Percentiles rank a stretch among this genome's conserved stretches.
phyloP scores from a whole-genome alignment of 2,113 vertebrate genomes.

The Siniperca chuatsi region DNA sequence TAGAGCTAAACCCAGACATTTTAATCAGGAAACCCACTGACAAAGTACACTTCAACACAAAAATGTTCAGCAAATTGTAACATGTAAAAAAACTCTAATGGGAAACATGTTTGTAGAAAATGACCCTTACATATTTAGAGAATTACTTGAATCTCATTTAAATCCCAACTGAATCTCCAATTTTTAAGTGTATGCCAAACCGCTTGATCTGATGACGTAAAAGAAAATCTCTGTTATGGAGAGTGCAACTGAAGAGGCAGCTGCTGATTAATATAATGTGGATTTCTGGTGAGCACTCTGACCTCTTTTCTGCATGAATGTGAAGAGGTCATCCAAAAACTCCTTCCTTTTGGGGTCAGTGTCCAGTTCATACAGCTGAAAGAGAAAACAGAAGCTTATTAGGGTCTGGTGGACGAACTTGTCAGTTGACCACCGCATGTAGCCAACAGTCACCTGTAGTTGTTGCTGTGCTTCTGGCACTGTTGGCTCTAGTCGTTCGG shows the following conservation, averaged over 20 bases:
- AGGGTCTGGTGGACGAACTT: not conserved
- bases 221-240: not conserved
- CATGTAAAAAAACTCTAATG: not conserved
- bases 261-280: not conserved
- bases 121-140: not conserved
- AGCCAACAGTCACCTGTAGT: not conserved
- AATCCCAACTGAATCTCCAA: not conserved
- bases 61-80: not conserved
- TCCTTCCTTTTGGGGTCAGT: conserved; percentile 94
- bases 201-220: not conserved
- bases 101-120: not conserved
- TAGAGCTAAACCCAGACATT: not conserved
- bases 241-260: not conserved
- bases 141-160: not conserved
- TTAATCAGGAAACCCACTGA: not conserved
- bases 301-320: conserved; percentile 99
- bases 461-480: not conserved
- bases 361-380: conserved; percentile 95
- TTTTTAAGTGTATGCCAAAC: not conserved
- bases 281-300: conserved; percentile 1
- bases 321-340: conserved; percentile 97
- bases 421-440: not conserved
- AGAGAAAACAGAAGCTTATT: conserved; percentile 14
- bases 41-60: not conserved
- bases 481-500: not conserved